phyloP scores from a whole-genome alignment of 1,140 invertebrate species.

The Panulirus ornatus region DNA sequence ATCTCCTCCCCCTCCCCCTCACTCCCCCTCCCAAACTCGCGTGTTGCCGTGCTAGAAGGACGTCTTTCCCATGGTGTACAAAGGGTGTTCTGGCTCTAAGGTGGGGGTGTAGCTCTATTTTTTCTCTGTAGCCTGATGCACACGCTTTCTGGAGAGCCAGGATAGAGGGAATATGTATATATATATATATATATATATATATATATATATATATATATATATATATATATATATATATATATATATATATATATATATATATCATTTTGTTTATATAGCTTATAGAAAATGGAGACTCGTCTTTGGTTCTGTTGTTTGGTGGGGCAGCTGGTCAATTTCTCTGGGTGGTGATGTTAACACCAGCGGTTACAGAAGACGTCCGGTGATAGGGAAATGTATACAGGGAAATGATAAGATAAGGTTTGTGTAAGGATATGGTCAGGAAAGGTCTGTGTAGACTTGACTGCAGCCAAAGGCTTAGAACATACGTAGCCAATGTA shows the following conservation, averaged over 20 bases:
- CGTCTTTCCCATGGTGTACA: not conserved
- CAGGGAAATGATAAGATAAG: not conserved
- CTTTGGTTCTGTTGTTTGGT: not conserved
- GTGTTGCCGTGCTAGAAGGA: not conserved
- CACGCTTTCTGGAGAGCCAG: not conserved
- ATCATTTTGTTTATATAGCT: no score
- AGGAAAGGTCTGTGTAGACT: not conserved
- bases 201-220: not conserved
- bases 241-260: conserved; percentile 41
- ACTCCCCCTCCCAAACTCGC: not conserved
- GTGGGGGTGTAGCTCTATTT: not conserved
- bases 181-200: not conserved
- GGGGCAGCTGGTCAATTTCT: not conserved
- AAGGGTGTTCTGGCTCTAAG: not conserved
- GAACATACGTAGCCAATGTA: no score
- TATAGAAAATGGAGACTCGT: not conserved
- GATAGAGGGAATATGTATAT: no score
- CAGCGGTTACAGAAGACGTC: not conserved
- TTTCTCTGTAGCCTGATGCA: not conserved
- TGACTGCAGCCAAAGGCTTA: no score
- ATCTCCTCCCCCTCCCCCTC: not conserved
- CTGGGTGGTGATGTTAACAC: not conserved
- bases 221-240: not conserved
- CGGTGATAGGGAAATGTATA: not conserved
- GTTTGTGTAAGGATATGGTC: not conserved